Evolutionary conservation across 2,113 vertebrate species (phyloP).

Genomic region (Synodontis membranacea): DNA sequence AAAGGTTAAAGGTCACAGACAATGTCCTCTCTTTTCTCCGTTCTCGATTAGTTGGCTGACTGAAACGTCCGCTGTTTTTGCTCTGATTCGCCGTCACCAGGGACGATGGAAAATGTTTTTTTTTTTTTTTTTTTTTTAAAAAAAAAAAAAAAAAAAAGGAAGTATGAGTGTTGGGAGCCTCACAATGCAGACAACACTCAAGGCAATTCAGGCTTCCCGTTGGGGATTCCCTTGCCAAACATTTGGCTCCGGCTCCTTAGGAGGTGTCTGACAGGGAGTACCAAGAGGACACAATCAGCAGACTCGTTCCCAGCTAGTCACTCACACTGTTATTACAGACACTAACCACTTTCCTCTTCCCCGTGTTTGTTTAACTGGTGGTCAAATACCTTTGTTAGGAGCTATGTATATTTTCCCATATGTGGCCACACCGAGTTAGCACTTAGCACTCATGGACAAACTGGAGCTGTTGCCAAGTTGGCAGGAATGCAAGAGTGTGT

Average conservation of each 20-base stretch:
- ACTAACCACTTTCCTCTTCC: conserved; percentile 41
- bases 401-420: conserved; percentile 47
- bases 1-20: conserved; percentile 72
- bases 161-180: conserved; percentile 71
- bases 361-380: conserved; percentile 42
- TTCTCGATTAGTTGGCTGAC: conserved; percentile 84
- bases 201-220: conserved; percentile 15
- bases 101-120: conserved; percentile 51
- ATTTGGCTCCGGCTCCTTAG: conserved; percentile 27
- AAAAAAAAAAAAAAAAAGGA: conserved; percentile 65
- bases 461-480: conserved; percentile 10
- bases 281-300: conserved; percentile 4
- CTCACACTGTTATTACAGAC: conserved; percentile 49
- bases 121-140: background rate
- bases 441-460: conserved; percentile 16
- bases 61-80: conserved; percentile 84
- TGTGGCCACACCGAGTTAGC: conserved; percentile 17
- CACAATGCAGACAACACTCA: conserved; percentile 55
- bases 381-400: conserved; percentile 46
- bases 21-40: conserved; percentile 80
- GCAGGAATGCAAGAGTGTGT: conserved; percentile 8
- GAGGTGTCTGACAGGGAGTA: conserved; percentile 33
- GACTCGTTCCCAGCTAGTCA: conserved; percentile 23
- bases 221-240: conserved; percentile 54
- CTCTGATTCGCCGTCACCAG: conserved; percentile 67